Evolutionary conservation across 2,888 invertebrate species (phyloP).

Genomic region (Opisthograptis luteolata): DNA sequence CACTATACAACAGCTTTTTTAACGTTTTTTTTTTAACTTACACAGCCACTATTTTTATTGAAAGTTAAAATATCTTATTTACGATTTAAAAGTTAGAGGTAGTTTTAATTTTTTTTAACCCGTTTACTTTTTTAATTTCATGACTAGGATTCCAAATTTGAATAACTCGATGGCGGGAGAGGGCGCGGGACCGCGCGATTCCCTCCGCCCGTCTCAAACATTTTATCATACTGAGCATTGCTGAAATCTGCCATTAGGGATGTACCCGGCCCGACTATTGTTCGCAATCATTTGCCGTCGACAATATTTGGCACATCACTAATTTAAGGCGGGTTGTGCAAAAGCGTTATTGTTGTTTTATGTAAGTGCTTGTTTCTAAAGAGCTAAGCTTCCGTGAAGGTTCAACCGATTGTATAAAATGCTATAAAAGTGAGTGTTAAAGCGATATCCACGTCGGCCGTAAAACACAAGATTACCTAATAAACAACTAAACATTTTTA

Average conservation of each 20-base stretch:
- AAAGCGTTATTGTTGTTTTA: constrained; percentile 6
- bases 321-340: background rate
- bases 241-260: constrained; percentile 70
- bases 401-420: constrained; percentile 5
- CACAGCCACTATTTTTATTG: constrained; percentile 34
- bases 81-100: constrained; percentile 12
- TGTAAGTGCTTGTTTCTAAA: constrained; percentile 3
- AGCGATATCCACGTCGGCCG: constrained; percentile 1
- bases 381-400: background rate
- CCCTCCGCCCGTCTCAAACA: constrained; percentile 61
- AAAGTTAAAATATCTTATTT: constrained; percentile 4
- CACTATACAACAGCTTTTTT: constrained; percentile 24
- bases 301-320: constrained; percentile 20
- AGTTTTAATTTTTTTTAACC: constrained; percentile 12
- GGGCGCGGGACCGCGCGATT: constrained; percentile 56
- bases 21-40: constrained; percentile 37
- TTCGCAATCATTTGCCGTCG: constrained; percentile 46
- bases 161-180: constrained; percentile 72
- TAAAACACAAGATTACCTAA: constrained; percentile 13
- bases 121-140: constrained; percentile 19
- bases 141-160: constrained; percentile 52
- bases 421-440: constrained; percentile 10
- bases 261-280: constrained; percentile 56
- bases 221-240: constrained; percentile 76
- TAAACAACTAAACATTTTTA: background rate